These are phyloP conservation scores for Aplodontia rufa DNA, from an alignment of 2,113 vertebrate genomes.

Conservation along the genomic window DNA sequence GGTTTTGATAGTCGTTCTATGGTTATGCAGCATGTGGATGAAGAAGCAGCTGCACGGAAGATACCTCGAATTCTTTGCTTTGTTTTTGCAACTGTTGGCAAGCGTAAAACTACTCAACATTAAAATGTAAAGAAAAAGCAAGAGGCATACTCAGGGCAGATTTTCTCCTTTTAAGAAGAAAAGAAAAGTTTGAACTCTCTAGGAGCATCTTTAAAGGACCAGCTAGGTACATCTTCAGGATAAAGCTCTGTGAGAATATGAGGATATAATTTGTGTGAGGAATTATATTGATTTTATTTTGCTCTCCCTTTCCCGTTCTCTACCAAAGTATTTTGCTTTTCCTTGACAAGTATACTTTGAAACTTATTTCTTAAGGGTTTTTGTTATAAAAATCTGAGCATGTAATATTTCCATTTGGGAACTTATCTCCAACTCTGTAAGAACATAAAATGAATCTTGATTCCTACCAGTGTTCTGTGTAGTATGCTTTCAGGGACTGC, in stretches of 20 bases:
- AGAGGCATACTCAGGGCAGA: not conserved
- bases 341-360: not conserved
- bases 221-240: not conserved
- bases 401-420: not conserved
- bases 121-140: not conserved
- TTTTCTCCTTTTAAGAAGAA: slow-evolving; percentile 9
- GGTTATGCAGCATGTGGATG: not conserved
- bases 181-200: not conserved
- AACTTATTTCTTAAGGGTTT: slow-evolving; percentile 22
- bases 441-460: not conserved
- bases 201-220: not conserved
- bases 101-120: slow-evolving; percentile 43
- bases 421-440: not conserved
- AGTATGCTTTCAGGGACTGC: not conserved
- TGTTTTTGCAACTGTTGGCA: not conserved
- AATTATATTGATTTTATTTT: slow-evolving; percentile 32
- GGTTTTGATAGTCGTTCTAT: not conserved
- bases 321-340: slow-evolving; percentile 2
- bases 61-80: not conserved
- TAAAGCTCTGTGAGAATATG: not conserved
- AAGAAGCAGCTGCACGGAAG: not conserved
- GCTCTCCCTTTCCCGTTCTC: not conserved
- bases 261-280: not conserved
- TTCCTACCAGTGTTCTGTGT: not conserved
- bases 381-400: not conserved